Conservation (phyloP, 1,140 invertebrate genomes). For the Wasmannia auropunctata region DNA sequence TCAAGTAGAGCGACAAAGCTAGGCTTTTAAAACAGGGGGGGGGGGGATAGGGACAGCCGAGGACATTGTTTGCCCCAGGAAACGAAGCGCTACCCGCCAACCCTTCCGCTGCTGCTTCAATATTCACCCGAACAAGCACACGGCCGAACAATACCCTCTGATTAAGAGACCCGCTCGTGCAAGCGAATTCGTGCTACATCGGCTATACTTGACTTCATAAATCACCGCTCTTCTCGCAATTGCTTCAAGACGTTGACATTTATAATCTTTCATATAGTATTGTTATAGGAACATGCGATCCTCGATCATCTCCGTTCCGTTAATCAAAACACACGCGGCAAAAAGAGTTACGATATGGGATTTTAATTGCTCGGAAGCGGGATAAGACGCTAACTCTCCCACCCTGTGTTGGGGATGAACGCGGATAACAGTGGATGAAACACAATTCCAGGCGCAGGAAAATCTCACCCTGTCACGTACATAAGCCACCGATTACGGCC, state of each 20-base stretch:
- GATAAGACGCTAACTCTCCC: neutral
- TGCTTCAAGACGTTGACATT: neutral
- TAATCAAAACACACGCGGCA: neutral
- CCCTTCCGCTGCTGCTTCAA: slow-evolving; percentile 78
- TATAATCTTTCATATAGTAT: neutral
- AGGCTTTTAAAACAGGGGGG: slow-evolving; percentile 54
- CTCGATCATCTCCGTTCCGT: neutral
- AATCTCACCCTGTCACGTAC: neutral
- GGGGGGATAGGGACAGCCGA: neutral
- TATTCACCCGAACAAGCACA: slow-evolving; percentile 75
- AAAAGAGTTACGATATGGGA: neutral
- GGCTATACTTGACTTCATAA: slow-evolving; percentile 15
- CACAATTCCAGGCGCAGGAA: neutral
- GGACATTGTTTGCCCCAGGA: slow-evolving; percentile 57
- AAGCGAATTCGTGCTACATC: slow-evolving; percentile 10
- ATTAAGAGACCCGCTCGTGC: slow-evolving; percentile 71
- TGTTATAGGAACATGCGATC: neutral
- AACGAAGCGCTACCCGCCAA: slow-evolving; percentile 71
- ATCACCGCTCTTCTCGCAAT: neutral
- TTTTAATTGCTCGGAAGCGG: neutral
- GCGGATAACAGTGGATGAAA: neutral
- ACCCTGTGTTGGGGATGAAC: neutral
- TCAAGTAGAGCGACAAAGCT: slow-evolving; percentile 51
- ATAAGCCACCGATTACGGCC: slow-evolving; percentile 39
- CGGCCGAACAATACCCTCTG: slow-evolving; percentile 73